Conservation (phyloP, 2,888 invertebrate species). For the Lasioglossum calceatum region DNA sequence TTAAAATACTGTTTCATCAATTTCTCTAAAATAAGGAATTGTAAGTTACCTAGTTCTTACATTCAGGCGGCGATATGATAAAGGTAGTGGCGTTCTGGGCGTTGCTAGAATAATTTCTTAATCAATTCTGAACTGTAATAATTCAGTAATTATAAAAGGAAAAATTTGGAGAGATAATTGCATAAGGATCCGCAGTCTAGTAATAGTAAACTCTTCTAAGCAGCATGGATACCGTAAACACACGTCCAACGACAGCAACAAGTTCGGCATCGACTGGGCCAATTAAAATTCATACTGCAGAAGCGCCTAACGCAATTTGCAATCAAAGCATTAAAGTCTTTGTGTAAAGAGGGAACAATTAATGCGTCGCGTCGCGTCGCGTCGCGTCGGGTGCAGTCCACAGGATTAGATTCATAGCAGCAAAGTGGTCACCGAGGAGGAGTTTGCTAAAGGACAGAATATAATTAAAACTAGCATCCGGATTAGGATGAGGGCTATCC, state of each 20-base stretch:
- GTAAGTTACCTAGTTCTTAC: no score
- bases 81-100: neutral
- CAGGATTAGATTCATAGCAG: neutral
- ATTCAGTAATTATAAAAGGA: no score
- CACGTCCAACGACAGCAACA: neutral
- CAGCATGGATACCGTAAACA: neutral
- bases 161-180: no score
- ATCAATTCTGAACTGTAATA: no score
- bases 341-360: neutral
- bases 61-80: no score
- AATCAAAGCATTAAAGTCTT: neutral
- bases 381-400: neutral
- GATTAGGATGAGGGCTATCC: neutral
- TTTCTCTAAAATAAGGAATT: no score
- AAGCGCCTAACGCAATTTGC: neutral
- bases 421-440: neutral
- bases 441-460: conserved; percentile 1
- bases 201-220: neutral
- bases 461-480: conserved; percentile 22
- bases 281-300: neutral
- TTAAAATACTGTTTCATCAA: no score
- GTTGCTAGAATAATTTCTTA: neutral
- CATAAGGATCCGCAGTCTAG: no score
- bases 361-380: neutral
- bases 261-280: neutral